A percentile compares a stretch with the other conserved stretches of the same genome.
Conservation (phyloP, 2,113 vertebrate species). For the Vidua macroura region DNA sequence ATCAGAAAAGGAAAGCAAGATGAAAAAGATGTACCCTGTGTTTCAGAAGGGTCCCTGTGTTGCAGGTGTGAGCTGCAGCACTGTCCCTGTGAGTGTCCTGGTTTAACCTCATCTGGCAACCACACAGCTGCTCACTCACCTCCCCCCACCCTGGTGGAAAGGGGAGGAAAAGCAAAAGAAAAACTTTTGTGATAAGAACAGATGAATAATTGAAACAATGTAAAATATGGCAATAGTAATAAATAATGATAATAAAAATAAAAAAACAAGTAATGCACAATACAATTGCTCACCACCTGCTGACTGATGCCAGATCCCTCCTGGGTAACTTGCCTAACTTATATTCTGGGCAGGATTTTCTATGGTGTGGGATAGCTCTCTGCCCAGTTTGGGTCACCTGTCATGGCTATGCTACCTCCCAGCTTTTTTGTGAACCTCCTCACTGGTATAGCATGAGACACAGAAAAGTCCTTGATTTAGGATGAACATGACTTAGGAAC, state of each 20-base stretch:
- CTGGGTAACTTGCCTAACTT: neutral
- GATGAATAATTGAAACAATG: neutral
- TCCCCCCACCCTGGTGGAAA: neutral
- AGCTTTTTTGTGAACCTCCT: neutral
- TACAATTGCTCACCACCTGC: rapidly evolving
- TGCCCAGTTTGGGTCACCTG: neutral
- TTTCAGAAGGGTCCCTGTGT: neutral
- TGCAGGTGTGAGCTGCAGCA: rapidly evolving
- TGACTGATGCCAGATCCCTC: neutral
- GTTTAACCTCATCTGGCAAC: neutral
- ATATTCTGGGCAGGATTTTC: neutral
- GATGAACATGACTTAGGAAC: neutral
- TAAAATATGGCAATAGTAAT: neutral
- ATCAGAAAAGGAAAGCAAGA: neutral
- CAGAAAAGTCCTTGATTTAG: neutral
- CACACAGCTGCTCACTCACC: neutral
- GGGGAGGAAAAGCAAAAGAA: neutral
- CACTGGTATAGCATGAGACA: neutral
- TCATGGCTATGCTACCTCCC: neutral
- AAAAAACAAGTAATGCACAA: too few species aligned
- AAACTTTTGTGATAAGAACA: neutral
- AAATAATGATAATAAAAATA: neutral
- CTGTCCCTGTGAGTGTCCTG: neutral
- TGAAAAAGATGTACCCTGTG: too few species aligned
- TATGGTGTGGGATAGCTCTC: neutral